Conservation (phyloP, 2,113 vertebrate species). For the Rhegmatorhina hoffmannsi region DNA sequence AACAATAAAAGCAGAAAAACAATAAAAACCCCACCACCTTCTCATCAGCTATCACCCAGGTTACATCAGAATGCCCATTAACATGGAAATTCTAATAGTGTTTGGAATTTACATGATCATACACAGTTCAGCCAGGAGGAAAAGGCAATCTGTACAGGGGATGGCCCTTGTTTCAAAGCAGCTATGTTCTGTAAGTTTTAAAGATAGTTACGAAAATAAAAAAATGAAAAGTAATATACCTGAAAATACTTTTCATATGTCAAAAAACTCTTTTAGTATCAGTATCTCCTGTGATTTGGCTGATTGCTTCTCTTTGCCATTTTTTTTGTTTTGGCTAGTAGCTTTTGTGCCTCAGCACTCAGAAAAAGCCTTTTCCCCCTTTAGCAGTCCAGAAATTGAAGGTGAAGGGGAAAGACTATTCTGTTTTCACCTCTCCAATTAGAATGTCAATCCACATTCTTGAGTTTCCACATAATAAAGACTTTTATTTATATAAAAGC, state of each 20-base stretch:
- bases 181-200: neutral
- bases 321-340: neutral
- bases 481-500: conserved; percentile 74
- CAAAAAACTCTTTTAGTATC: neutral
- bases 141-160: neutral
- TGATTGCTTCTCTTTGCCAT: neutral
- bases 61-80: neutral
- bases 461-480: conserved; percentile 39
- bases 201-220: neutral
- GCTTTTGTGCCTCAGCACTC: neutral
- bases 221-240: neutral
- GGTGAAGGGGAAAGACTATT: neutral
- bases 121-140: neutral
- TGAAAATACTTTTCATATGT: neutral
- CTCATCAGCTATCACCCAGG: neutral
- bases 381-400: neutral
- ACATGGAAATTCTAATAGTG: neutral
- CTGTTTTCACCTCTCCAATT: neutral
- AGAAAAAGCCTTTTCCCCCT: neutral
- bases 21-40: neutral
- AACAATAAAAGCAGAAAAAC: neutral
- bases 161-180: neutral
- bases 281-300: neutral
- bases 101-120: fast-evolving
- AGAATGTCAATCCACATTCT: neutral